Conservation (phyloP, 2,888 invertebrate genomes). For the Chalcis sispes region DNA sequence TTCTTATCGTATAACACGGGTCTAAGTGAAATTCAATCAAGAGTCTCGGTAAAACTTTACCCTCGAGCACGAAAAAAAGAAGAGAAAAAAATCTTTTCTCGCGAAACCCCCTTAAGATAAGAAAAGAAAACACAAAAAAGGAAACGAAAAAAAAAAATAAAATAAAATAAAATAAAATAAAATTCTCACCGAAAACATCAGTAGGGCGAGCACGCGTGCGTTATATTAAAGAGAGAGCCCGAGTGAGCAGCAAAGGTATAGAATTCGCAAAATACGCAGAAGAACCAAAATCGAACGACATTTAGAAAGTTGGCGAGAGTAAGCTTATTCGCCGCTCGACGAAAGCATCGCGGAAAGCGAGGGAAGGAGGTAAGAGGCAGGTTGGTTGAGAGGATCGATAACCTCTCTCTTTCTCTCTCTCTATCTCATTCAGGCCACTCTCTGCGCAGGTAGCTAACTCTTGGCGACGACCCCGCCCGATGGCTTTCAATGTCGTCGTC, state of each 20-base stretch:
- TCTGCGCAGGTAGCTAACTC: slow-evolving; percentile 22
- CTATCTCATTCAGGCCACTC: slow-evolving; percentile 9
- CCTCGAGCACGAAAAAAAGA: too few relatives aligned
- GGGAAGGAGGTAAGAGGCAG: background rate
- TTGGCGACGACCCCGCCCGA: slow-evolving; percentile 21
- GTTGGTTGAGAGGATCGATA: slow-evolving; percentile 39
- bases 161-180: slow-evolving; percentile 22
- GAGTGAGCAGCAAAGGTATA: background rate
- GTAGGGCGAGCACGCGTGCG: background rate
- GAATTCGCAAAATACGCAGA: too few relatives aligned
- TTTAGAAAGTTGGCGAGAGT: too few relatives aligned
- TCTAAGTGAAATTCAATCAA: too few relatives aligned
- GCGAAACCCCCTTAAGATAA: too few relatives aligned
- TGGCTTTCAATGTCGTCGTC: slow-evolving; percentile 26
- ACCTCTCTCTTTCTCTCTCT: slow-evolving; percentile 16
- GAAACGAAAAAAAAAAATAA: slow-evolving; percentile 10
- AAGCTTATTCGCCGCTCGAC: slow-evolving; percentile 44
- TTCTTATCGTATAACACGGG: too few relatives aligned
- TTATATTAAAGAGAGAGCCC: background rate
- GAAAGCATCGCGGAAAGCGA: slow-evolving; percentile 8
- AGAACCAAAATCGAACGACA: too few relatives aligned
- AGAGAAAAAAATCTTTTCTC: too few relatives aligned
- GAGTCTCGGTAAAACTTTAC: too few relatives aligned
- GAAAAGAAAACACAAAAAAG: background rate
- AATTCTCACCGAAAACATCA: too few relatives aligned